Conservation (phyloP, 2,113 vertebrate species). For the Pao palembangensis region DNA sequence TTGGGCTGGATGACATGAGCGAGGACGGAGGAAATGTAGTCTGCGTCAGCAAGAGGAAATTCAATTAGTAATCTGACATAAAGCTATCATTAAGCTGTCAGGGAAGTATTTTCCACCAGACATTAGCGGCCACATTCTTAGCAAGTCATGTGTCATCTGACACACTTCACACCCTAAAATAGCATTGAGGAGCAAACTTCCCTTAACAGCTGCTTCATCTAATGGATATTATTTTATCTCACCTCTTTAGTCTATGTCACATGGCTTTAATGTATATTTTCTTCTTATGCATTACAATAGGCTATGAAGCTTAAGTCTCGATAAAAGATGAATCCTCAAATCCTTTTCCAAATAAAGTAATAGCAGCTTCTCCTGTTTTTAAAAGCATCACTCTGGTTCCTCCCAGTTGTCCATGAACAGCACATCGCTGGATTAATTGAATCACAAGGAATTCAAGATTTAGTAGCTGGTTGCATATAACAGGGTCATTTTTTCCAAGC, state of each 20-base stretch:
- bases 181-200: slow-evolving; percentile 29
- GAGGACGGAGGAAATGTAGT: slow-evolving; percentile 36
- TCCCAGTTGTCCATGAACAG: slow-evolving; percentile 26
- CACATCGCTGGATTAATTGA: slow-evolving; percentile 55
- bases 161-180: slow-evolving; percentile 37
- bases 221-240: slow-evolving; percentile 7
- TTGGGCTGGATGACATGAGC: slow-evolving; percentile 8
- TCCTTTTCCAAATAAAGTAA: neutral
- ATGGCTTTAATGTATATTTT: neutral
- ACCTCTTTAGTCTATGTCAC: slow-evolving; percentile 30
- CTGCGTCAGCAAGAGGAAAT: slow-evolving; percentile 62
- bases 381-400: slow-evolving; percentile 15
- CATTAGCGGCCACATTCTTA: slow-evolving; percentile 46
- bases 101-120: slow-evolving; percentile 64
- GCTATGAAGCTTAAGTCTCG: neutral
- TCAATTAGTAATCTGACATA: slow-evolving; percentile 59
- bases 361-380: neutral
- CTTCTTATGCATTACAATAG: neutral
- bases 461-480: slow-evolving; percentile 58
- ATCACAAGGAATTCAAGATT: slow-evolving; percentile 61
- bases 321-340: neutral
- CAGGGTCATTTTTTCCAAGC: slow-evolving; percentile 57
- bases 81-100: slow-evolving; percentile 65
- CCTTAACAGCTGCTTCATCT: slow-evolving; percentile 29
- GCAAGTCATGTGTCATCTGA: slow-evolving; percentile 44